Percentiles rank a stretch among this genome's conserved stretches.
These are phyloP conservation scores for Drosophila bipectinata DNA, from an alignment of 1,140 invertebrate species.

Conservation along the genomic window DNA sequence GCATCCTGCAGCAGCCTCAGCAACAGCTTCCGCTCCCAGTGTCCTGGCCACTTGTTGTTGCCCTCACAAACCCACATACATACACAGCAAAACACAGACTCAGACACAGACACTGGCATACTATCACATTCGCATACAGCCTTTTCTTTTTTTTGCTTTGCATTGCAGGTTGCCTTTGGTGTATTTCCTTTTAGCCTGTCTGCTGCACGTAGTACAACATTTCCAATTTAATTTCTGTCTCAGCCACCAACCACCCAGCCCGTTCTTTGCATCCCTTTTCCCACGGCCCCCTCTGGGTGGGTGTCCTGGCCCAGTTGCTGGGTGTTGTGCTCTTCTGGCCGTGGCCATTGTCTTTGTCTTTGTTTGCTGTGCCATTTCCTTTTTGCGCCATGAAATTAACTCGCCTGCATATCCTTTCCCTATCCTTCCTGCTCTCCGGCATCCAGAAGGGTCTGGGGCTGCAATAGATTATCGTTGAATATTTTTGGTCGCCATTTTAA, in stretches of 20 bases:
- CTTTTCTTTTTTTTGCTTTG: slow-evolving; percentile 46
- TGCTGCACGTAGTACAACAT: slow-evolving; percentile 68
- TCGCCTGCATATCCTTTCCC: slow-evolving; percentile 17
- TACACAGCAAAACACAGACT: not conserved
- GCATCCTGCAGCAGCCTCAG: slow-evolving; percentile 48
- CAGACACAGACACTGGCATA: not conserved
- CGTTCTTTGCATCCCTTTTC: not conserved
- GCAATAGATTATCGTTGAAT: slow-evolving; percentile 67
- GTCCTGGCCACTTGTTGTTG: slow-evolving; percentile 77
- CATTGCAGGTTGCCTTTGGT: slow-evolving; percentile 64
- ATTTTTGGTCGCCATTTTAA: slow-evolving; percentile 69
- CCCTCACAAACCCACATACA: not conserved
- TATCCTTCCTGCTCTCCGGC: not conserved
- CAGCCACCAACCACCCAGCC: slow-evolving; percentile 9
- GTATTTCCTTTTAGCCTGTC: slow-evolving; percentile 75
- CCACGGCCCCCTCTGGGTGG: slow-evolving; percentile 3
- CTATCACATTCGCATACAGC: not conserved
- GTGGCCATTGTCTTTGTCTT: slow-evolving; percentile 74
- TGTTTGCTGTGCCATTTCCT: slow-evolving; percentile 77
- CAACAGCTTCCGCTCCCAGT: slow-evolving; percentile 62
- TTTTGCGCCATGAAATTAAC: slow-evolving; percentile 75
- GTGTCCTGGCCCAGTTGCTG: slow-evolving; percentile 31
- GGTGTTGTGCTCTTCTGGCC: slow-evolving; percentile 46
- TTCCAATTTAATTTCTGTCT: slow-evolving; percentile 82
- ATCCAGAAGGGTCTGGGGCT: not conserved